These are phyloP conservation scores for Cardiocondyla obscurior DNA, from an alignment of 1,140 invertebrate genomes.

Conservation along the genomic window DNA sequence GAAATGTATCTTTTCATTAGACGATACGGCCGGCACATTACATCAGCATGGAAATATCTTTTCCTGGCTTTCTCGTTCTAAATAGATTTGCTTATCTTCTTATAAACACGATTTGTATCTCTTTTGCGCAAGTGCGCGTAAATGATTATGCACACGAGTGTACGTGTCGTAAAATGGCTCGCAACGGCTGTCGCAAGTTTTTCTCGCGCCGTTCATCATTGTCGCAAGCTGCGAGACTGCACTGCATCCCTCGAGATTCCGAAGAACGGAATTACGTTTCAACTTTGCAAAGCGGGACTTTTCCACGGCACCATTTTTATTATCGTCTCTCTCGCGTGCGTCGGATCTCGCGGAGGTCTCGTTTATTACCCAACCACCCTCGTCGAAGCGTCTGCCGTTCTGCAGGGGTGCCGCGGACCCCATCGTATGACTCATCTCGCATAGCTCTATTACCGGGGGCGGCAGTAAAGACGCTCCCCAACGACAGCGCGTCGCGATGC, in stretches of 20 bases:
- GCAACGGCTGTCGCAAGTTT: constrained; percentile 24
- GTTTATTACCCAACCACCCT: constrained; percentile 65
- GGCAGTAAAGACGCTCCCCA: background rate
- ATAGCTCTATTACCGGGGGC: constrained; percentile 10
- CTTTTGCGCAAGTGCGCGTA: background rate
- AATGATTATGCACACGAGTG: background rate
- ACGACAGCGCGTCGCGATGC: constrained; percentile 18
- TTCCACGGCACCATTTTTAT: constrained; percentile 49
- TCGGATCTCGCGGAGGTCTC: constrained; percentile 51
- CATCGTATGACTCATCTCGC: constrained; percentile 68
- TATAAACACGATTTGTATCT: background rate
- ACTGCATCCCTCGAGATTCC: constrained; percentile 29
- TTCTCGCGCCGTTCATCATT: constrained; percentile 47
- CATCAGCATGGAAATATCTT: background rate
- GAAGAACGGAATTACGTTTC: constrained; percentile 33
- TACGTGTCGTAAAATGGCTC: constrained; percentile 2
- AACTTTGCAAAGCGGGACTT: constrained; percentile 32
- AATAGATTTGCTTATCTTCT: background rate
- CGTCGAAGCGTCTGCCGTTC: constrained; percentile 44
- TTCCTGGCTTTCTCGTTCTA: background rate
- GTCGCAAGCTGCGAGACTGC: constrained; percentile 23
- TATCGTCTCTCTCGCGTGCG: constrained; percentile 34
- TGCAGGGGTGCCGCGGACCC: constrained; percentile 54
- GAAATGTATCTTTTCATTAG: background rate
- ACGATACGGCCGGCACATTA: background rate